Percentiles rank a stretch among this genome's conserved stretches.
These are phyloP conservation scores for Drosophila anceps DNA, from an alignment of 2,888 invertebrate species.

Conservation along the genomic window DNA sequence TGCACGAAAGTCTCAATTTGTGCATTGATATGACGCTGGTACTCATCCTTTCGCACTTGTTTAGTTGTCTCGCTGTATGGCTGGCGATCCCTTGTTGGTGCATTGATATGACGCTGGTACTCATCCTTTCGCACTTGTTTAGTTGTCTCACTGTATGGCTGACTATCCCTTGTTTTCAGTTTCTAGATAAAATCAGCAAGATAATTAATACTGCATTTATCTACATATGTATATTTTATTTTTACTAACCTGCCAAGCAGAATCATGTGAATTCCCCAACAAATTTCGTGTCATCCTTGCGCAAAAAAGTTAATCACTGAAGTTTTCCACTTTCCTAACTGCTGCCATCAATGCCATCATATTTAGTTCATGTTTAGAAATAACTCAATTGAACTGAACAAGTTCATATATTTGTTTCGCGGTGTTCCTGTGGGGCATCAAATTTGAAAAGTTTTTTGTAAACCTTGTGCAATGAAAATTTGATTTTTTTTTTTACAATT, in stretches of 20 bases:
- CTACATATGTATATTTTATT: neutral
- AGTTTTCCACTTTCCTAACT: neutral
- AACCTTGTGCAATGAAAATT: too few species aligned
- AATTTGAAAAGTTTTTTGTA: neutral
- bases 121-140: neutral
- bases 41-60: neutral
- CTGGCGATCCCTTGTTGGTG: neutral
- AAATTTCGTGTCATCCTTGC: neutral
- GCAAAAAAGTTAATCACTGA: neutral
- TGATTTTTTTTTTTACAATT: neutral
- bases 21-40: neutral
- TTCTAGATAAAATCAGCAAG: neutral
- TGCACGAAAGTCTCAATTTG: constrained; percentile 26
- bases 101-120: neutral
- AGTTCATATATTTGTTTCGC: neutral
- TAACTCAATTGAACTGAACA: neutral
- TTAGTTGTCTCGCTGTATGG: constrained; percentile 2
- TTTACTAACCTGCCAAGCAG: constrained; percentile 18
- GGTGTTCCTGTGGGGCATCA: neutral
- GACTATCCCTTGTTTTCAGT: constrained; percentile 6
- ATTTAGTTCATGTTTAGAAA: neutral
- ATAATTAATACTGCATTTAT: neutral
- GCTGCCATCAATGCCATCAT: neutral
- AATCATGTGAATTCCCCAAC: neutral
- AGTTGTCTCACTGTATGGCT: neutral